Evolutionary conservation across 2,888 invertebrate species (phyloP), one percentile per base, ranked within the genome.

Genomic region (Patella depressa): DNA sequence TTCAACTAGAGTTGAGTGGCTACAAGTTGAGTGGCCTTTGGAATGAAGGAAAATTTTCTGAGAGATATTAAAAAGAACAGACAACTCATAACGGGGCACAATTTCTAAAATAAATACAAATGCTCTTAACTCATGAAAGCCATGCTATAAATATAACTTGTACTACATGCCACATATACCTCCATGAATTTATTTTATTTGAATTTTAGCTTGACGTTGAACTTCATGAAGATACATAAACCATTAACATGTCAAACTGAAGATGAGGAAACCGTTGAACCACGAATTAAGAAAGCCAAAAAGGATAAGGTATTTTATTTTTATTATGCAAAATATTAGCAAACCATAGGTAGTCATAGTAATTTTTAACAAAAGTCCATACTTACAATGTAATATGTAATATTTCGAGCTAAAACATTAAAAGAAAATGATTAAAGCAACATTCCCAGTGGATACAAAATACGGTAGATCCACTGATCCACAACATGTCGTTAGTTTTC

Each of bases 271-370:
- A 70, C 71, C 72, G 69, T 55, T n/a, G 85, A 86, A 72, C 86
- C 86, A 65, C 78, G 73, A 54, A 81, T 76, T 34, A 86, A 86
- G 76, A 86, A 83, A 73, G 76, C 79, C 34, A 87, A 81, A 73
- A 82, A 77, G 76, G 80, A 78, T 15, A 81, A 82, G 81, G 84
- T 82, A 72, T 55, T 75, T 24, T 55, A 71, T 15, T 29, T 29
- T 15, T 34, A 53, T 5, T 65, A 75, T 53, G 71, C 17, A 71
- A 57, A 19, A 11, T 7, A 14, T 54, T 53, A 17, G n/a, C 14
- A 29, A 54, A 70, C 14, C 34, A 59, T 53, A 45, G 57, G 53
- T 14, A 3, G n/a, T 17, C 19, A 3, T 53, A 54, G 12, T 54
- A 45, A 72, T 29, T 24, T 29, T 45, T 34, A 53, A 17, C 19